Percentiles rank a stretch among this genome's conserved stretches.
These are phyloP conservation scores for Cryptoblepharus egeriae DNA, from an alignment of 2,797 vertebrate species.

Conservation along the genomic window DNA sequence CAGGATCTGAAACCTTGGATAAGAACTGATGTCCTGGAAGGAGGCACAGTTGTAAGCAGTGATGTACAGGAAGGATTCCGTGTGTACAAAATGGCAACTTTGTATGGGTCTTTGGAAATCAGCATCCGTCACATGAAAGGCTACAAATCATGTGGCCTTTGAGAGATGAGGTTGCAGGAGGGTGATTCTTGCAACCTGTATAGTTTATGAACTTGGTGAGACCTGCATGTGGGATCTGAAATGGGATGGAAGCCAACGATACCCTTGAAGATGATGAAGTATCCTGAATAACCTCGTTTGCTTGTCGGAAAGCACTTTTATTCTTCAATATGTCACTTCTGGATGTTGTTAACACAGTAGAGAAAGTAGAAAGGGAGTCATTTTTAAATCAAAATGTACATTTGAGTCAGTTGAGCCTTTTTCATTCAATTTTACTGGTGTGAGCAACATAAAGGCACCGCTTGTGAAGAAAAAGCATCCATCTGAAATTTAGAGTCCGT, in stretches of 20 bases:
- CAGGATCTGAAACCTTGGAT: neutral
- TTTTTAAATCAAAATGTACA: constrained; percentile 27
- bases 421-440: neutral
- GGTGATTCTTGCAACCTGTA: neutral
- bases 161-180: constrained; percentile 1
- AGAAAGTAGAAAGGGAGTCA: neutral
- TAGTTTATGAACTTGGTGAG: constrained; percentile 16
- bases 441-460: neutral
- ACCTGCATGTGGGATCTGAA: neutral
- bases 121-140: neutral
- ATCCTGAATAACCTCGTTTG: neutral
- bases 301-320: constrained; percentile 6
- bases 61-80: neutral
- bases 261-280: constrained; percentile 22
- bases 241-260: constrained; percentile 19
- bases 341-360: neutral
- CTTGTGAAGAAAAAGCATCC: too few species aligned
- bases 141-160: constrained; percentile 1
- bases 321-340: constrained; percentile 13
- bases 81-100: neutral
- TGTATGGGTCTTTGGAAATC: neutral
- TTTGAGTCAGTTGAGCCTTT: neutral
- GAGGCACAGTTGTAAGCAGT: neutral
- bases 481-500: neutral
- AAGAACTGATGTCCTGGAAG: neutral